Percentiles rank a stretch among this genome's conserved stretches.
These are phyloP conservation scores for Blennius ocellaris DNA, from an alignment of 2,113 vertebrate species.

Conservation along the genomic window DNA sequence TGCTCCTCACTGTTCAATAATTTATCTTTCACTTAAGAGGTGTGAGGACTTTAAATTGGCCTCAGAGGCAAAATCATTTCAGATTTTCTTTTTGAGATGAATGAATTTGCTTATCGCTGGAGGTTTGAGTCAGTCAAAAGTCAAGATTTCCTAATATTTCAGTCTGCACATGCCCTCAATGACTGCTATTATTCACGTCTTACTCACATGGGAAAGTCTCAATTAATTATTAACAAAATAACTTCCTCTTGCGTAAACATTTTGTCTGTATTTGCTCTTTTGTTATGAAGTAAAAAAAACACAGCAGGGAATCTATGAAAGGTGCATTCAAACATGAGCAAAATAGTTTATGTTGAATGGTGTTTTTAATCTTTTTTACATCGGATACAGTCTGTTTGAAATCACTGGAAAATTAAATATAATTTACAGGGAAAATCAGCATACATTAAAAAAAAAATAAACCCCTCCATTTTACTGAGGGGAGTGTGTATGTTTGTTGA, in stretches of 20 bases:
- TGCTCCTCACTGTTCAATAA: conserved; percentile 28
- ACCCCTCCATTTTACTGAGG: too few species aligned
- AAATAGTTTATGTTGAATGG: background rate
- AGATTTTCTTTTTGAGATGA: background rate
- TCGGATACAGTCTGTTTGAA: background rate
- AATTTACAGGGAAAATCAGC: too few species aligned
- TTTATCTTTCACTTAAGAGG: conserved; percentile 29
- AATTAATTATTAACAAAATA: background rate
- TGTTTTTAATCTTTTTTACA: too few species aligned
- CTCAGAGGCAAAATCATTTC: conserved; percentile 8
- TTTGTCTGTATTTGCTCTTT: background rate
- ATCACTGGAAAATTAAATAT: background rate
- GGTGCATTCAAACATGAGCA: too few species aligned
- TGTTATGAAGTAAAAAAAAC: background rate
- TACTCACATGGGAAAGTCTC: conserved; percentile 15
- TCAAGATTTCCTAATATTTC: background rate
- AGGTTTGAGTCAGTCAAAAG: background rate
- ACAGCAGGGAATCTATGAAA: background rate
- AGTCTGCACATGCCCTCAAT: background rate
- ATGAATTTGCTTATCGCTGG: background rate
- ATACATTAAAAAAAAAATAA: too few species aligned
- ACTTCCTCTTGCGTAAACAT: background rate
- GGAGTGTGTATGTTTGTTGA: too few species aligned
- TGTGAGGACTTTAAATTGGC: conserved; percentile 5
- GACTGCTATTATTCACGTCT: background rate